A percentile compares a stretch with the other conserved stretches of the same genome.
phyloP scores from a whole-genome alignment of 2,113 vertebrate genomes.

The Megalops atlanticus region DNA sequence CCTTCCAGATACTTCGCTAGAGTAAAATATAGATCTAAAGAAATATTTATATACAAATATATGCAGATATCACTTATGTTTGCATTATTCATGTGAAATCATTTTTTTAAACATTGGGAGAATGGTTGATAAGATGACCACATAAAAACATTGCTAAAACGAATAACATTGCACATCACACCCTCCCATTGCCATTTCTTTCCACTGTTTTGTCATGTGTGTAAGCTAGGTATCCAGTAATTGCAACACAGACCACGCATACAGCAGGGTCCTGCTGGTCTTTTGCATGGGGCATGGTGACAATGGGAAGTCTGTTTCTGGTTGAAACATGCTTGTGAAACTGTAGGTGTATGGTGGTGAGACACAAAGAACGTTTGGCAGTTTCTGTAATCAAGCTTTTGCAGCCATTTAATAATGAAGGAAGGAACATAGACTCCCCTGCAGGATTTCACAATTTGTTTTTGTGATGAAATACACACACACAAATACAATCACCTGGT shows the following conservation, averaged over 20 bases:
- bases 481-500: not conserved
- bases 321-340: not conserved
- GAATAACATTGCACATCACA: not conserved
- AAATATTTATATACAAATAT: not conserved
- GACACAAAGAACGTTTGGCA: not conserved
- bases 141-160: not conserved
- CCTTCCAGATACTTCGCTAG: not conserved
- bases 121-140: constrained; percentile 21
- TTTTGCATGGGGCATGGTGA: not conserved
- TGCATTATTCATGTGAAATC: not conserved
- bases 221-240: not conserved
- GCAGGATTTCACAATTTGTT: not conserved
- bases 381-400: too few species aligned
- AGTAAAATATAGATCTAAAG: not conserved
- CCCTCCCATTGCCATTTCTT: not conserved
- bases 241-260: not conserved
- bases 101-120: constrained; percentile 2
- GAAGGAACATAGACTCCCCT: not conserved
- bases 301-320: not conserved
- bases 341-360: not conserved
- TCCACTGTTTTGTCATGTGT: constrained; percentile 1
- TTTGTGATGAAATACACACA: not conserved
- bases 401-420: not conserved
- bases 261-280: not conserved
- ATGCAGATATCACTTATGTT: not conserved